Evolutionary conservation across 2,113 vertebrate genomes (phyloP), one percentile per base, ranked within the genome.

Genomic region (Chrysemys picta): DNA sequence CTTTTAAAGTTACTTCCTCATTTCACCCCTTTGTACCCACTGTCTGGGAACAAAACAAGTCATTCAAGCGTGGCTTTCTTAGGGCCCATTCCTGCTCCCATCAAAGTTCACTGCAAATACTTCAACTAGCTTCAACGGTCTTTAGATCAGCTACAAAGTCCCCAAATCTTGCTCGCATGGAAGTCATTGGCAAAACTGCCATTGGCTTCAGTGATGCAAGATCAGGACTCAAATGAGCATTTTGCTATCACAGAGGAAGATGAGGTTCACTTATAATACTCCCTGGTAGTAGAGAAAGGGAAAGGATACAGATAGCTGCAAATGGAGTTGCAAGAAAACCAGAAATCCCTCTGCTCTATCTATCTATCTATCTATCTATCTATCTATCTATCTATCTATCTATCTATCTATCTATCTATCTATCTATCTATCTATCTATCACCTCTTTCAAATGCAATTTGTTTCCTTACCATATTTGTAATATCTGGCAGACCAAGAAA

Each of bases 401-500:
- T n/a, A n/a, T n/a, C 88, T 94, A 80, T 93, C 80, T 95, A 82
- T 65, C 1, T 53, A 53, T 53, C 52, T 53, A 53, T 53, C 52
- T 53, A 53, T 53, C 52, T 53, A 53, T 53, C 52, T 19, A 53
- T 53, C 53, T 54, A 53, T 53, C 52, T 54, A 54, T 22, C 29
- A 65, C 75, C 19, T 93, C 42, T 94, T 95, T 89, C 89, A 96
- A 94, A 91, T 62, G 49, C 92, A 85, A 45, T 45, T 38, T 45
- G 38, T 75, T 86, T 53, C 35, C 91, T 91, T 85, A 84, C 47
- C 80, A 80, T 65, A 45, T 80, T 91, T 88, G 82, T 10, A 95
- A 65, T 88, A 93, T 93, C 85, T 91, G 85, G 85, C 45, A 96
- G 78, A 94, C 53, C 85, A 95, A 94, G 84, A 89, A 56, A 82